A percentile compares a stretch with the other conserved stretches of the same genome.
Evolutionary conservation across 2,113 vertebrate species (phyloP).

Genomic region (Entosphenus tridentatus): DNA sequence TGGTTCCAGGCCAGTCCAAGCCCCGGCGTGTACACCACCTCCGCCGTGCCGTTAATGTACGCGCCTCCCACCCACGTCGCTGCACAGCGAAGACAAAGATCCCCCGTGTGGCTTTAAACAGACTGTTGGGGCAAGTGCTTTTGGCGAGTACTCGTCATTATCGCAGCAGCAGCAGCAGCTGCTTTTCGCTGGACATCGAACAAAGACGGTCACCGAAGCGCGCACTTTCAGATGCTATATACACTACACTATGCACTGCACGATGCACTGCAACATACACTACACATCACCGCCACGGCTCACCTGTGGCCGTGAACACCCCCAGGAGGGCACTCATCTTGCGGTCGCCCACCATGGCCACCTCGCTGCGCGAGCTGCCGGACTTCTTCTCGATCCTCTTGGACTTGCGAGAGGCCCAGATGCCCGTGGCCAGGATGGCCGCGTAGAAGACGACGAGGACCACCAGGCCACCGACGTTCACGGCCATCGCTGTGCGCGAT

Average conservation of each 20-base stretch:
- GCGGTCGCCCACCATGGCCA: conserved; percentile 7
- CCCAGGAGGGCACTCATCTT: conserved; percentile 6
- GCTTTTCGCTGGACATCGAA: no score
- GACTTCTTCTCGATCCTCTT: background rate
- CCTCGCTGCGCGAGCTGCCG: background rate
- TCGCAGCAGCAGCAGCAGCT: no score
- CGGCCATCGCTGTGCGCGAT: background rate
- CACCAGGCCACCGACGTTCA: conserved; percentile 6
- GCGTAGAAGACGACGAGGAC: conserved; percentile 5
- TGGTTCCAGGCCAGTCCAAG: conserved; percentile 7
- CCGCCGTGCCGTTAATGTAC: conserved; percentile 8
- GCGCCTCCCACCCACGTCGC: conserved; percentile 9
- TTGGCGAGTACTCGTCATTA: no score
- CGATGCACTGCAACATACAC: background rate
- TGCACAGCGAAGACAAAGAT: background rate
- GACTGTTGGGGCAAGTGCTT: no score
- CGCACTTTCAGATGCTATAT: no score
- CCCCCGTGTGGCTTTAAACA: no score
- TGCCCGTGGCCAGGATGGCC: conserved; percentile 6
- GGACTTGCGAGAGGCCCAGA: conserved; percentile 6
- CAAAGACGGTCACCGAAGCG: no score
- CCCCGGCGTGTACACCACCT: conserved; percentile 7
- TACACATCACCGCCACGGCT: no score
- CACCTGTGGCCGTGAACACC: conserved; percentile 8
- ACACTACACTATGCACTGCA: background rate